These are phyloP conservation scores for Columba livia DNA, from an alignment of 2,113 vertebrate species.

Conservation along the genomic window DNA sequence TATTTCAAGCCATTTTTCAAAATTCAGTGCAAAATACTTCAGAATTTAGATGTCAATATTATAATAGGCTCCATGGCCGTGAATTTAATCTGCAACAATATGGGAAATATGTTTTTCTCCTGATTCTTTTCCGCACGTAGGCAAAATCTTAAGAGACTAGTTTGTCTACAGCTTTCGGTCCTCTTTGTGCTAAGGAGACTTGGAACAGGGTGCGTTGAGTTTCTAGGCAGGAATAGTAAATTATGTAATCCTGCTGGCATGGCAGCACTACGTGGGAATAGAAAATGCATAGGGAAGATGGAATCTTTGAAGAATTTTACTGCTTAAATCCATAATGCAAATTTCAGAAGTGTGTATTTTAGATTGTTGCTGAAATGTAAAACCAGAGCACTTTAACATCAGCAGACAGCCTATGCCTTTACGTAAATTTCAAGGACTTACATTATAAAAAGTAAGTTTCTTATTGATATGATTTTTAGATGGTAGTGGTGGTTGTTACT, in stretches of 20 bases:
- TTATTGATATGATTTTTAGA: background rate
- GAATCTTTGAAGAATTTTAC: slow-evolving; percentile 22
- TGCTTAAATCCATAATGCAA: slow-evolving; percentile 25
- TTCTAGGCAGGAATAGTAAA: background rate
- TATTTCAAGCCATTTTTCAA: background rate
- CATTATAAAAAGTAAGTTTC: background rate
- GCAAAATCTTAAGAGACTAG: background rate
- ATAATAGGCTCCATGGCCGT: background rate
- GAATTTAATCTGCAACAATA: background rate
- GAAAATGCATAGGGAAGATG: slow-evolving; percentile 20
- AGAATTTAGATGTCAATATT: background rate
- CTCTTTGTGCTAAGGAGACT: background rate
- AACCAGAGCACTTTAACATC: background rate
- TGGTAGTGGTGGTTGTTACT: background rate
- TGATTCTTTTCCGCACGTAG: background rate
- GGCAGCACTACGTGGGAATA: background rate
- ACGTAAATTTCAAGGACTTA: background rate
- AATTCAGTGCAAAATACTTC: background rate
- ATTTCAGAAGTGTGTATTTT: slow-evolving; percentile 17
- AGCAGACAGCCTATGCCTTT: background rate
- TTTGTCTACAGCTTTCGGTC: background rate
- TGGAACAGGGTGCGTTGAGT: background rate
- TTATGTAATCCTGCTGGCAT: slow-evolving; percentile 12
- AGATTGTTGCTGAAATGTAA: background rate
- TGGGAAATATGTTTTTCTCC: background rate